Percentiles rank a stretch among this genome's conserved stretches.
Evolutionary conservation across 1,140 invertebrate species (phyloP).

Genomic region (Phortica variegata): DNA sequence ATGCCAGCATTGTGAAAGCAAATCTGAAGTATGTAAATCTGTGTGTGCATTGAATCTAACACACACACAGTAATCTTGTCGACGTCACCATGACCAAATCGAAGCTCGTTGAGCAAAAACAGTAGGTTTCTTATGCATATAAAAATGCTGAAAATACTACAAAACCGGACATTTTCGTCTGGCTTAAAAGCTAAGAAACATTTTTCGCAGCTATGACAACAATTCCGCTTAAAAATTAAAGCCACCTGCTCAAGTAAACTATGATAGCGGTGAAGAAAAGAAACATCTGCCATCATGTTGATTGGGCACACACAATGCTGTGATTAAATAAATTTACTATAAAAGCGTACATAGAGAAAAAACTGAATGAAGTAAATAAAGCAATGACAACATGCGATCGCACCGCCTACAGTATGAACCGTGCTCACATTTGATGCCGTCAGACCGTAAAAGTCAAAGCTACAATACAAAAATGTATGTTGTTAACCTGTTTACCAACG

Average conservation of each 20-base stretch:
- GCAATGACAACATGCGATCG: no score
- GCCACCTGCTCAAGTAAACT: no score
- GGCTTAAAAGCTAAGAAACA: no score
- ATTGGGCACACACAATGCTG: not conserved
- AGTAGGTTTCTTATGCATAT: not conserved
- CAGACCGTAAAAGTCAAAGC: not conserved
- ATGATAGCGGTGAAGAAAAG: not conserved
- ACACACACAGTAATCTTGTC: no score
- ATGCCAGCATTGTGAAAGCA: no score
- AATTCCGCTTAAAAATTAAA: not conserved
- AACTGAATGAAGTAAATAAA: no score
- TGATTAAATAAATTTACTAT: not conserved
- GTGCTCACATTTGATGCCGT: not conserved
- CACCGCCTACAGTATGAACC: not conserved
- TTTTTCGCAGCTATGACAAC: not conserved
- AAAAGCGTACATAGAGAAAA: not conserved
- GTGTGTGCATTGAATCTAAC: no score
- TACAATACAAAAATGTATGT: no score
- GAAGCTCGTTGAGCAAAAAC: not conserved
- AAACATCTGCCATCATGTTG: not conserved
- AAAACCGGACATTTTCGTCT: not conserved
- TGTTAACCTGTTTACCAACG: not conserved
- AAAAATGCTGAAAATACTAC: not conserved
- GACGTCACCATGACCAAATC: no score
- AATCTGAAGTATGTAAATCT: no score